Conservation (phyloP, 2,888 invertebrate species). For the Ashinkailepas kermadecensis region DNA sequence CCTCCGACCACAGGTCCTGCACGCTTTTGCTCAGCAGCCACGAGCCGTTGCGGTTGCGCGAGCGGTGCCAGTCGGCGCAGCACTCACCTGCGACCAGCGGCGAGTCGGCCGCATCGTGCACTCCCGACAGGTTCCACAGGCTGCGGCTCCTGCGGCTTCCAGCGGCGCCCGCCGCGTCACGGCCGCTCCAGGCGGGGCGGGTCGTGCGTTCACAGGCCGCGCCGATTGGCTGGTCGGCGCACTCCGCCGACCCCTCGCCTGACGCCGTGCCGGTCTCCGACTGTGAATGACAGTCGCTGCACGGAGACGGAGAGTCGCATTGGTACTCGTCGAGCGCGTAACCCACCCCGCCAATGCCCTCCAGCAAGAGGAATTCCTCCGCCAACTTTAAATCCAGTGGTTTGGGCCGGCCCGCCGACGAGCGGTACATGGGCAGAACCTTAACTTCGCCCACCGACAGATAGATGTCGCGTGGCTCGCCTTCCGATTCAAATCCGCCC, state of each 20-base stretch:
- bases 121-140: slow-evolving; percentile 12
- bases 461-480: slow-evolving; percentile 13
- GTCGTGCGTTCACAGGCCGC: neutral
- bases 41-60: slow-evolving; percentile 7
- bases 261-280: neutral
- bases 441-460: neutral
- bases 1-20: slow-evolving; percentile 17
- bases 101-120: neutral
- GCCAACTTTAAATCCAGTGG: slow-evolving; percentile 7
- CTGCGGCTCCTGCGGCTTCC: neutral
- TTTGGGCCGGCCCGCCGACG: slow-evolving; percentile 3
- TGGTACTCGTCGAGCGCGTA: neutral
- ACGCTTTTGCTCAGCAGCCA: slow-evolving; percentile 17
- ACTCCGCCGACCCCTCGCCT: neutral
- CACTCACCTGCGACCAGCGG: too few species aligned
- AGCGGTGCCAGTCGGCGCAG: neutral
- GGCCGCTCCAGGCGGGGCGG: neutral
- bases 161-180: neutral
- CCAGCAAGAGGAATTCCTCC: slow-evolving; percentile 18
- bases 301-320: neutral
- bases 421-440: slow-evolving; percentile 16
- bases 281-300: neutral
- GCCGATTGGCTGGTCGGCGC: neutral
- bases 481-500: neutral
- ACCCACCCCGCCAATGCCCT: neutral